Conservation (phyloP, 2,113 vertebrate species). For the Xenopus borealis region DNA sequence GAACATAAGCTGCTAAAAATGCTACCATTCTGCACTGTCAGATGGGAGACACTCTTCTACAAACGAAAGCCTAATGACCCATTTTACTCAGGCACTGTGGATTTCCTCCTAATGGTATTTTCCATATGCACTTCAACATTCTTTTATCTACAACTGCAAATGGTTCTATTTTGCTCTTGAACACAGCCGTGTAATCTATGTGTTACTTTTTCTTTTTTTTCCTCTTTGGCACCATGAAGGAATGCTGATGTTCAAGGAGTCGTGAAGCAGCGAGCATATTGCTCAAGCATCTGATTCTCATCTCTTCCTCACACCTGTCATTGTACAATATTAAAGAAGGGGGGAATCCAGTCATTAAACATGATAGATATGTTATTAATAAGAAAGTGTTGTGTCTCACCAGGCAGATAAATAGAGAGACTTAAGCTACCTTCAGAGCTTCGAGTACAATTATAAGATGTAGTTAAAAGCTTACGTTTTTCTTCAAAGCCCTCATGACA, state of each 20-base stretch:
- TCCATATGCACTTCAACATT: conserved; percentile 87
- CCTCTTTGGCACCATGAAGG: conserved; percentile 55
- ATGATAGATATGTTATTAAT: conserved; percentile 84
- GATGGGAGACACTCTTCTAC: conserved; percentile 91
- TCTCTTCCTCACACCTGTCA: conserved; percentile 74
- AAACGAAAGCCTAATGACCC: conserved; percentile 98
- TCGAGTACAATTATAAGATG: conserved; percentile 59
- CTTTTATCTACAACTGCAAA: conserved; percentile 84
- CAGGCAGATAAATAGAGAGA: conserved; percentile 74
- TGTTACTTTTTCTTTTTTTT: conserved; percentile 44
- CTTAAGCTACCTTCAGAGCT: conserved; percentile 67
- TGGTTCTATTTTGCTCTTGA: conserved; percentile 74
- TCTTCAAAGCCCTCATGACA: conserved; percentile 59
- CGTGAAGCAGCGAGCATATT: conserved; percentile 70
- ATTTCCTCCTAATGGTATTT: conserved; percentile 87
- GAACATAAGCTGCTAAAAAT: conserved; percentile 86
- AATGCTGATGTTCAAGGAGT: conserved; percentile 65
- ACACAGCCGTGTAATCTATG: conserved; percentile 75
- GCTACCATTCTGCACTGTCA: conserved; percentile 85
- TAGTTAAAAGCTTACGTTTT: conserved; percentile 56
- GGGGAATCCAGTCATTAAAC: conserved; percentile 78
- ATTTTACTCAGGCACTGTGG: conserved; percentile 86
- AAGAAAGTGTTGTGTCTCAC: conserved; percentile 75
- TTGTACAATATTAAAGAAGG: conserved; percentile 67
- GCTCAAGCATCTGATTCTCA: conserved; percentile 68